phyloP scores from a whole-genome alignment of 2,888 invertebrate genomes.

The Sminthurinus aureus region DNA sequence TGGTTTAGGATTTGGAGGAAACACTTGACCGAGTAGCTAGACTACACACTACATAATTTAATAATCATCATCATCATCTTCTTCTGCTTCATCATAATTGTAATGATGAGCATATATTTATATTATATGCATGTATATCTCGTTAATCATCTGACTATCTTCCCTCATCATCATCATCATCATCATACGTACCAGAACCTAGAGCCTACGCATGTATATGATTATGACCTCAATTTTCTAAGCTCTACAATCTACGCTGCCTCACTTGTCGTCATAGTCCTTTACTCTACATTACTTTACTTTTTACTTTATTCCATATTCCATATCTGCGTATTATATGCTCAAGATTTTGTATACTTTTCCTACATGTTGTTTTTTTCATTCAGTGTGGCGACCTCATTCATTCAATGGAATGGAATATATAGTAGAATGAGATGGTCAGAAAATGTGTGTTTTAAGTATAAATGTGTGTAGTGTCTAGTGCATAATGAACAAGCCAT shows the following conservation, averaged over 20 bases:
- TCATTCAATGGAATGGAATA: neutral
- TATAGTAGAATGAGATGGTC: conserved; percentile 37
- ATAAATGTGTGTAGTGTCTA: neutral
- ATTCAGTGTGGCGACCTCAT: conserved; percentile 29
- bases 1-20: no score
- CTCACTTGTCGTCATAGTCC: neutral
- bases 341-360: neutral
- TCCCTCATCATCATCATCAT: neutral
- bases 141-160: neutral
- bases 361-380: neutral
- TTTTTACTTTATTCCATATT: neutral
- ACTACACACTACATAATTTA: neutral
- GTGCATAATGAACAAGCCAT: conserved; percentile 5
- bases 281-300: neutral
- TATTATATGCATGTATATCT: neutral
- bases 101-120: conserved; percentile 30
- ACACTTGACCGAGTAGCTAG: neutral
- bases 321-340: no score
- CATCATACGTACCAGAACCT: neutral
- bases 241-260: neutral
- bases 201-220: neutral
- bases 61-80: neutral
- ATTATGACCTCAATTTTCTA: neutral
- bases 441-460: conserved; percentile 21
- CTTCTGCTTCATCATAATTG: no score